Percentiles rank a stretch among this genome's conserved stretches.
Evolutionary conservation across 2,113 vertebrate species (phyloP).

Genomic region (Herpetotheres cachinnans): DNA sequence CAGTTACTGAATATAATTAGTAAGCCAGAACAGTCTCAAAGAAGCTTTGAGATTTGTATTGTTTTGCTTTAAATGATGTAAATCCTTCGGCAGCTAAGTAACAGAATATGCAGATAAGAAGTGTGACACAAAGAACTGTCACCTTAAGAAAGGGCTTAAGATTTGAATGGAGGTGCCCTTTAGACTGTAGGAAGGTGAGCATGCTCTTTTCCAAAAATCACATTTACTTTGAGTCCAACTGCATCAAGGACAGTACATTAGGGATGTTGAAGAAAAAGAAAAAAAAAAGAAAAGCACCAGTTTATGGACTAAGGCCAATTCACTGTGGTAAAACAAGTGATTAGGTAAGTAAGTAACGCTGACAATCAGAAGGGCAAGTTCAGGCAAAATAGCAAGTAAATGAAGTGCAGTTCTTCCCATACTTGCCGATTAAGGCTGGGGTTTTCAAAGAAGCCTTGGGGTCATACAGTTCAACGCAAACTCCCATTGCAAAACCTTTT

Average conservation of each 20-base stretch:
- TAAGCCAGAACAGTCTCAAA: constrained; percentile 6
- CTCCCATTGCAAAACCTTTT: neutral
- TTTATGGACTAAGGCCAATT: neutral
- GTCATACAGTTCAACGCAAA: rapidly evolving
- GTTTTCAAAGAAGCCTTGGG: neutral
- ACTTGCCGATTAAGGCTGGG: neutral
- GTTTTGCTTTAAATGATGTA: constrained; percentile 53
- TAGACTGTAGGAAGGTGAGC: constrained; percentile 38
- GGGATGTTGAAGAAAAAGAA: neutral
- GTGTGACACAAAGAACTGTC: constrained; percentile 20
- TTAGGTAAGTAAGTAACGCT: neutral
- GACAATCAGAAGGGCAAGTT: neutral
- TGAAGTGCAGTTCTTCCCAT: neutral
- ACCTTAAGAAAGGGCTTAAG: constrained; percentile 36
- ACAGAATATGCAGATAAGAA: constrained; percentile 38
- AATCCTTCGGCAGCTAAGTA: constrained; percentile 34
- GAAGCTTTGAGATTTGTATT: constrained; percentile 32
- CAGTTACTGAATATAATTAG: constrained; percentile 57
- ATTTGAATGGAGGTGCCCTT: constrained; percentile 33
- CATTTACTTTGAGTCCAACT: neutral
- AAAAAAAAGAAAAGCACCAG: neutral
- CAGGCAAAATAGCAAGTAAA: neutral
- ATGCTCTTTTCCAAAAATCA: neutral
- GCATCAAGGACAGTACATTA: neutral
- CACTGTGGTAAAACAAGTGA: neutral